These are phyloP conservation scores for Dermatemys mawii DNA, from an alignment of 2,113 vertebrate species.

Conservation along the genomic window DNA sequence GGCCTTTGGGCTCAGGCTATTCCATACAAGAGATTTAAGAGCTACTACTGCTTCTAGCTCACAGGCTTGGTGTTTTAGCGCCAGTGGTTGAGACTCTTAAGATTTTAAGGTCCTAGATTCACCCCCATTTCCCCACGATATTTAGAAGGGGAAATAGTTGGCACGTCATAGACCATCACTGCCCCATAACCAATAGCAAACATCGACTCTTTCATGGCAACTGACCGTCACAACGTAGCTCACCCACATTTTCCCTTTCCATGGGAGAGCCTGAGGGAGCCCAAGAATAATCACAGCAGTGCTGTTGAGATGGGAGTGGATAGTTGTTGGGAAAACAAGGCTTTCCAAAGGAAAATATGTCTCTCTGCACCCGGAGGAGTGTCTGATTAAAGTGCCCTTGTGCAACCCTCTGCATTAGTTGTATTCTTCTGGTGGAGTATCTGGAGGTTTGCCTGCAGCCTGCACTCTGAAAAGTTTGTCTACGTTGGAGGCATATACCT, in stretches of 20 bases:
- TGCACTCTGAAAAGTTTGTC: not conserved
- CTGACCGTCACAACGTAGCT: not conserved
- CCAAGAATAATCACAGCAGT: not conserved
- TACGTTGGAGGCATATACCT: not conserved
- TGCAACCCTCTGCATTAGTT: not conserved
- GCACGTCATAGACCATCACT: not conserved
- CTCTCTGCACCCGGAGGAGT: not conserved
- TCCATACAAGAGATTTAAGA: not conserved
- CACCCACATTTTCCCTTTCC: not conserved
- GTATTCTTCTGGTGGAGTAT: not conserved
- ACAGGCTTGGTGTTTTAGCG: not conserved
- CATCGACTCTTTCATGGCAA: not conserved
- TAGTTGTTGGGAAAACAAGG: not conserved
- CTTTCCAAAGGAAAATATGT: not conserved
- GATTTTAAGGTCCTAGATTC: not conserved
- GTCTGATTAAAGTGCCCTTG: not conserved
- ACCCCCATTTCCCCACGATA: not conserved
- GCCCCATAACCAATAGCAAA: not conserved
- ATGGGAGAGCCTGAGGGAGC: not conserved
- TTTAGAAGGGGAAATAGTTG: not conserved
- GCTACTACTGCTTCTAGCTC: not conserved
- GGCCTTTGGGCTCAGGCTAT: not conserved
- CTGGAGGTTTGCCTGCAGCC: not conserved
- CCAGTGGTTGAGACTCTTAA: not conserved
- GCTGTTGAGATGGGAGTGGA: not conserved